Base-by-base conservation (phyloP, 2,888 invertebrate genomes). In the Orgyia antiqua region DNA sequence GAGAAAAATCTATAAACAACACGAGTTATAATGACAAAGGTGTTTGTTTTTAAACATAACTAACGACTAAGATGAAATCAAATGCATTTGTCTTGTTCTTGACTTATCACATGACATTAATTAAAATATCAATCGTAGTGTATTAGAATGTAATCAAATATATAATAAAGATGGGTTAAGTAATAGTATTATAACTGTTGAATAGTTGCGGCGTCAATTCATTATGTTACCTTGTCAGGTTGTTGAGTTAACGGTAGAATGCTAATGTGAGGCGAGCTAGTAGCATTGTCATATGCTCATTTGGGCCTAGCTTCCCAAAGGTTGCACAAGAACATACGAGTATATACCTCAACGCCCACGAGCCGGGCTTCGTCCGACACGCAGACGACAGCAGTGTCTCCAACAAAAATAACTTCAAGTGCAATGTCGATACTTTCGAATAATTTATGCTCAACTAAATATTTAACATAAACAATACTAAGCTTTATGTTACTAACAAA, bases 201-300 rank as follows among this genome's bases (percentile, higher is more conserved):
- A 42, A 54, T 54, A 45, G 38, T 44, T 39, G 34, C 36, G 47
- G 41, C 51, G 36, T 42, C 33, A 38, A 43, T 42, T 63, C 61
- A 68, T 66, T 66, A 56, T 60, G 55, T 61, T 63, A 65, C 68
- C 68, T 71, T 72, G 67, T 63, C 58, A 44, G 58, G 67, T 53
- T 56, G 56, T 56, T 38, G 61, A 74, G 74, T 58, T 84, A 84
- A 82, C 83, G 83, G 82, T 79, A 74, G 80, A 80, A 78, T 79
- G 76, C 72, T 83, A 83, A 82, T 79, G 73, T 61, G 65, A 56
- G 60, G 58, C 52, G 61, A 59, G 66, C 59, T 51, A 57, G 58
- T 59, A 60, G 57, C 60, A 65, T 64, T 69, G 76, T 69, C 70
- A 61, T 65, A 63, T 63, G 61, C 24, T 12, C 47, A 53, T 58